Conservation (phyloP, 2,888 invertebrate species). For the Nephrotoma guestfalica region DNA sequence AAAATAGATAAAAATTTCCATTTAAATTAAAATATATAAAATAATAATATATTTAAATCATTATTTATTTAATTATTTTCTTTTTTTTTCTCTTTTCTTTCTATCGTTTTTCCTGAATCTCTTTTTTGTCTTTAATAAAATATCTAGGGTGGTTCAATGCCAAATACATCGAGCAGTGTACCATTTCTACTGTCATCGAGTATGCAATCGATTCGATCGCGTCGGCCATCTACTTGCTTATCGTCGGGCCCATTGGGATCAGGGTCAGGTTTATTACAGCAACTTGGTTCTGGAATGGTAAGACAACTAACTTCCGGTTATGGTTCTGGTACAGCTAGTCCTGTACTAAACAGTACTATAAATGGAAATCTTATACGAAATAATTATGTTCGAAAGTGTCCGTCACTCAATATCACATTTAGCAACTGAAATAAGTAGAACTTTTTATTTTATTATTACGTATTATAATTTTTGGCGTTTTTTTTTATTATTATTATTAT, state of each 20-base stretch:
- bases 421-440: conserved; percentile 33
- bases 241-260: conserved; percentile 45
- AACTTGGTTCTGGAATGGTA: conserved; percentile 89
- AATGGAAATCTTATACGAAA: conserved; percentile 37
- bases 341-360: conserved; percentile 37
- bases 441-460: neutral
- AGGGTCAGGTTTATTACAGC: conserved; percentile 67
- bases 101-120: neutral
- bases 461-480: neutral
- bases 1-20: neutral
- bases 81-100: neutral
- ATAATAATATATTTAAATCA: neutral
- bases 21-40: neutral
- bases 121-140: neutral
- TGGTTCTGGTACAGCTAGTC: conserved; percentile 49
- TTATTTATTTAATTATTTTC: neutral
- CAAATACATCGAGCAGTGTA: conserved; percentile 78
- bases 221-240: conserved; percentile 57
- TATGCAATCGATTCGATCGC: conserved; percentile 60
- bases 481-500: neutral
- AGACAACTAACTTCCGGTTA: conserved; percentile 48
- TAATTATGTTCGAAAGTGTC: conserved; percentile 55
- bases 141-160: conserved; percentile 69
- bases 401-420: conserved; percentile 60
- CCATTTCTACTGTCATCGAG: conserved; percentile 70